Evolutionary conservation across 2,797 vertebrate species (phyloP).

Genomic region (Eulemur albifrons): DNA sequence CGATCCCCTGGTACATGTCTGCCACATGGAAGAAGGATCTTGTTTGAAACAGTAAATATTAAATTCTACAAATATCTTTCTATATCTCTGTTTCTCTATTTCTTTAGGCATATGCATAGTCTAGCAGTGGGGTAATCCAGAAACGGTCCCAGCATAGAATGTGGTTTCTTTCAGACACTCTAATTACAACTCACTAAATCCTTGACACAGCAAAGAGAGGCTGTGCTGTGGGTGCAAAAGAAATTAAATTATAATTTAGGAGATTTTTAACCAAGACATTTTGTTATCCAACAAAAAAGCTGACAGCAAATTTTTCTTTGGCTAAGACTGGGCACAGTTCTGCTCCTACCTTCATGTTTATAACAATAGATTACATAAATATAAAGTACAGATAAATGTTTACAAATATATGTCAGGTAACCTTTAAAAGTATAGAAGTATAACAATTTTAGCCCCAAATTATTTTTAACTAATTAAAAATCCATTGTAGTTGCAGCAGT

Average conservation of each 20-base stretch:
- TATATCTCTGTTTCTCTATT: neutral
- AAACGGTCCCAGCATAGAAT: neutral
- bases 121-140: neutral
- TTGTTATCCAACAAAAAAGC: neutral
- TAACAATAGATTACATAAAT: neutral
- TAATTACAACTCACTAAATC: conserved; percentile 25
- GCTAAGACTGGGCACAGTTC: neutral
- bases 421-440: neutral
- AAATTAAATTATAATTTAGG: conserved; percentile 17
- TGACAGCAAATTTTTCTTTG: neutral
- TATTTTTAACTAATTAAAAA: neutral
- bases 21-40: neutral
- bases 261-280: neutral
- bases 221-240: neutral
- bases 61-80: neutral
- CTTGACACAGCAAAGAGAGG: neutral
- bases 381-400: neutral
- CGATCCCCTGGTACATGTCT: neutral
- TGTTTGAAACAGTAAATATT: neutral
- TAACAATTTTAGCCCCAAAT: neutral
- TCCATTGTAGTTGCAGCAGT: neutral
- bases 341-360: neutral
- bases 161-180: neutral
- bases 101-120: neutral
- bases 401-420: neutral